These are phyloP conservation scores for Siphonodentalium dalli DNA, from an alignment of 2,888 invertebrate species.

Conservation along the genomic window DNA sequence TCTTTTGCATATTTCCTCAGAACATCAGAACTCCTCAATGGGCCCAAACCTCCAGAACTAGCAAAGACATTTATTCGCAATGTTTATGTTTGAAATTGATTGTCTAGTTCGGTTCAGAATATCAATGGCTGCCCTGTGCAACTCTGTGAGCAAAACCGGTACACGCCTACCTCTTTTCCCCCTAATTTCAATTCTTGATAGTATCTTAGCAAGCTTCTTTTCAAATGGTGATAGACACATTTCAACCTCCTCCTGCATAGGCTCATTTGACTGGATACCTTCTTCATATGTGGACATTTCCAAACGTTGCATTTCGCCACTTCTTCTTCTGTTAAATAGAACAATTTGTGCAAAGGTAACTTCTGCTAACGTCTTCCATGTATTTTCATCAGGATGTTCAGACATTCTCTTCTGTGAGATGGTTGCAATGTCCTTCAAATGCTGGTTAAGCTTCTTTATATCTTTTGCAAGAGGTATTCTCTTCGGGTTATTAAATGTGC, in stretches of 20 bases:
- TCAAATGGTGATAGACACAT: constrained; percentile 13
- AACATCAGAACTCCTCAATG: constrained; percentile 10
- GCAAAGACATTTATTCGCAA: constrained; percentile 19
- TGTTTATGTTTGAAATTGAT: not conserved
- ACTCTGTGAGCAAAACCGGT: constrained; percentile 7
- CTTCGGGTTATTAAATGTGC: too few relatives aligned
- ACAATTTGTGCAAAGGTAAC: too few relatives aligned
- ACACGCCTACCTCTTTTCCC: constrained; percentile 18
- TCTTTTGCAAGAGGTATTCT: too few relatives aligned
- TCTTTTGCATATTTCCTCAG: constrained; percentile 12
- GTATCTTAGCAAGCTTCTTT: constrained; percentile 3
- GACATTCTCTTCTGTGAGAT: too few relatives aligned
- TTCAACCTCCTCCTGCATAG: constrained; percentile 4
- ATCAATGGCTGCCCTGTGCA: constrained; percentile 1
- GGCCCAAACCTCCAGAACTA: constrained; percentile 6
- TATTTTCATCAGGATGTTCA: too few relatives aligned
- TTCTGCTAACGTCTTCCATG: too few relatives aligned
- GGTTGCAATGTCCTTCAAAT: too few relatives aligned
- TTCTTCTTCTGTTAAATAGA: constrained; percentile 15
- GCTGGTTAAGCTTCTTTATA: too few relatives aligned
- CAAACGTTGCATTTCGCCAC: constrained; percentile 14
- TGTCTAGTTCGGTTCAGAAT: not conserved
- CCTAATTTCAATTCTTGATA: constrained; percentile 11
- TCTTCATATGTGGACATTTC: constrained; percentile 8
- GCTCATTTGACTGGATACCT: constrained; percentile 3